Evolutionary conservation across 2,888 invertebrate species (phyloP).

Genomic region (Drosophila borborema): DNA sequence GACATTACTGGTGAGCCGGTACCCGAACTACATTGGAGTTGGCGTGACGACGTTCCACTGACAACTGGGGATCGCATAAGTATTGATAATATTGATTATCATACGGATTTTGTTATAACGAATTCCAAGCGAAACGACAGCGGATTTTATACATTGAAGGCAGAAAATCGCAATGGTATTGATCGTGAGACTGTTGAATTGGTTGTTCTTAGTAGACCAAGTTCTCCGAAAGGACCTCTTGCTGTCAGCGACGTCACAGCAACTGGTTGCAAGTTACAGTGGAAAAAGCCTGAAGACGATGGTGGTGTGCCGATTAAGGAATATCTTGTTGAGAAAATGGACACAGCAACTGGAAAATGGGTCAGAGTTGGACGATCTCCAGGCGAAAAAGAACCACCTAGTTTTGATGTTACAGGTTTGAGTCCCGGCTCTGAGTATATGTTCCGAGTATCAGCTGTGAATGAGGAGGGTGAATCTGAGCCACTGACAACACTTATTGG

Average conservation of each 20-base stretch:
- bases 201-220: conserved; percentile 93
- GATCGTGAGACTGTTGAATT: conserved; percentile 88
- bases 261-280: conserved; percentile 95
- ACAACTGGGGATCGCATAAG: conserved; percentile 88
- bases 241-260: conserved; percentile 96
- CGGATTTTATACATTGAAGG: conserved; percentile 95
- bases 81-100: conserved; percentile 94
- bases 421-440: conserved; percentile 98
- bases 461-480: conserved; percentile 99
- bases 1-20: conserved; percentile 96
- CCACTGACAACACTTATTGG: conserved; percentile 96
- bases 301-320: conserved; percentile 97
- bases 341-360: conserved; percentile 97
- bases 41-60: conserved; percentile 88
- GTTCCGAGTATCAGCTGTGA: conserved; percentile 98
- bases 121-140: conserved; percentile 89
- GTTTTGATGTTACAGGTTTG: conserved; percentile 89
- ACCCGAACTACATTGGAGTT: conserved; percentile 94
- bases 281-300: conserved; percentile 98
- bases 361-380: conserved; percentile 86
- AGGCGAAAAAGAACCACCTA: conserved; percentile 94
- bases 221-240: conserved; percentile 93
- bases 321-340: conserved; percentile 97
- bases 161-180: conserved; percentile 96
- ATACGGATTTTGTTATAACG: conserved; percentile 92